phyloP scores from a whole-genome alignment of 2,797 vertebrate species.

The Pampus argenteus region DNA sequence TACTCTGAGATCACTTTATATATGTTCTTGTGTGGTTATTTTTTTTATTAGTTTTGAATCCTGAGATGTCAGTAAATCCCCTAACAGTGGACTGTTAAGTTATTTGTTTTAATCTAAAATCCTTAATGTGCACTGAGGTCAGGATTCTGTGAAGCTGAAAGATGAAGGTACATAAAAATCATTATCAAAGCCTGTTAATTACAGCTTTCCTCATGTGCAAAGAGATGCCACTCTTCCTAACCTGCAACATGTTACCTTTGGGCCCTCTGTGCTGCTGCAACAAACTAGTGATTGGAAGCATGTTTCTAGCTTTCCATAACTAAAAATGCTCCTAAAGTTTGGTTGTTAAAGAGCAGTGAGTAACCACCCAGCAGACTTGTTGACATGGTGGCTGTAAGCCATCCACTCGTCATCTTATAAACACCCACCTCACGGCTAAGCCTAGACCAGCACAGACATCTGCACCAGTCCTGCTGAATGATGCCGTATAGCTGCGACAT shows the following conservation, averaged over 20 bases:
- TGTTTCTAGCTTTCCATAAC: not conserved
- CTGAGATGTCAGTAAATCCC: not conserved
- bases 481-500: conserved; percentile 76
- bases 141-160: not conserved
- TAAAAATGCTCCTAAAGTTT: conserved; percentile 49
- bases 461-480: conserved; percentile 81
- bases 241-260: conserved; percentile 40
- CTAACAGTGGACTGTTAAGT: not conserved
- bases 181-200: conserved; percentile 1
- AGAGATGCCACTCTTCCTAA: conserved; percentile 28
- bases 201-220: not conserved
- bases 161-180: not conserved
- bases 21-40: not conserved
- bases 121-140: conserved; percentile 4
- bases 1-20: not conserved
- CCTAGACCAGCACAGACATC: conserved; percentile 72
- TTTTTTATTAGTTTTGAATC: not conserved
- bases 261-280: conserved; percentile 12
- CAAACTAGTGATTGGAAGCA: conserved; percentile 17
- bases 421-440: conserved; percentile 69
- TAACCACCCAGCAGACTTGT: conserved; percentile 57
- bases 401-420: conserved; percentile 71
- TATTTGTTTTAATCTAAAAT: not conserved
- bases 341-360: conserved; percentile 39
- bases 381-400: conserved; percentile 70